These are phyloP conservation scores for Hyles euphorbiae DNA, from an alignment of 1,140 invertebrate species.

Conservation along the genomic window DNA sequence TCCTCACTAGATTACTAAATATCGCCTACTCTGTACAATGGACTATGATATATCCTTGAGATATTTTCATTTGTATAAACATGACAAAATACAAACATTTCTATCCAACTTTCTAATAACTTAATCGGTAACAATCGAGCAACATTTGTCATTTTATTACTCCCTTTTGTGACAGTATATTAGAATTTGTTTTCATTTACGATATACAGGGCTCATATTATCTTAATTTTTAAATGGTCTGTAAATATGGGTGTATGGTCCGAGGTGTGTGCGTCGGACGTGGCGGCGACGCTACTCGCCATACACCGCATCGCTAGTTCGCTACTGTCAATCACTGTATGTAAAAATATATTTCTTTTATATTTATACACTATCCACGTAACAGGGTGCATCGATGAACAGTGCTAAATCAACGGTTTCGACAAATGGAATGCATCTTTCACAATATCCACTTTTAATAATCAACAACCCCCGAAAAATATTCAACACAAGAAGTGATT, in stretches of 20 bases:
- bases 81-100: conserved; percentile 73
- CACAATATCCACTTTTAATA: conserved; percentile 51
- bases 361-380: conserved; percentile 35
- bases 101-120: conserved; percentile 59
- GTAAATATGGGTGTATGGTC: conserved; percentile 20
- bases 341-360: conserved; percentile 43
- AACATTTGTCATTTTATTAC: conserved; percentile 61
- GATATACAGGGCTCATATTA: conserved; percentile 27
- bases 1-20: conserved; percentile 60
- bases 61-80: conserved; percentile 71
- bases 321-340: conserved; percentile 31
- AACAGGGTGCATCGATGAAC: conserved; percentile 55
- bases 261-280: conserved; percentile 1
- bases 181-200: conserved; percentile 34
- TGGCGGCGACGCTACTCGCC: no score
- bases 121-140: conserved; percentile 68
- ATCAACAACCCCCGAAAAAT: conserved; percentile 43
- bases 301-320: no score
- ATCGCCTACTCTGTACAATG: conserved; percentile 69
- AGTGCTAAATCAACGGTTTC: conserved; percentile 51
- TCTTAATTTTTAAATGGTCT: conserved; percentile 43
- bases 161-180: conserved; percentile 61
- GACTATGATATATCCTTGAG: conserved; percentile 72
- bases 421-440: conserved; percentile 68
- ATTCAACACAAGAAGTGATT: conserved; percentile 40